phyloP scores from a whole-genome alignment of 2,113 vertebrate species.

The Callipepla squamata region DNA sequence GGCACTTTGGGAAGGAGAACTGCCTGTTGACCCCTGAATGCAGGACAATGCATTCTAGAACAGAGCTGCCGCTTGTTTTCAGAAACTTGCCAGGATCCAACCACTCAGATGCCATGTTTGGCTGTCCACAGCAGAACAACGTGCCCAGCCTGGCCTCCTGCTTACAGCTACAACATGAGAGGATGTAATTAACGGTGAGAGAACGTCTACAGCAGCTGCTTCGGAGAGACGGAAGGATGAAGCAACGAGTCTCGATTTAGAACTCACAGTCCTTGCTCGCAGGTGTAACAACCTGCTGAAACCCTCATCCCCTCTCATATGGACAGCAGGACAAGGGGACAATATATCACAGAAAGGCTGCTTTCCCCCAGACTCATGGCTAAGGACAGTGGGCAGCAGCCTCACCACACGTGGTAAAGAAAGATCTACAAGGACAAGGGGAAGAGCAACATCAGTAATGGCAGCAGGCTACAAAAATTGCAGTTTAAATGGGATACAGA shows the following conservation, averaged over 20 bases:
- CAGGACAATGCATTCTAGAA: not conserved
- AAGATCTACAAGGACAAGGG: conserved; percentile 12
- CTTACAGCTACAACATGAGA: not conserved
- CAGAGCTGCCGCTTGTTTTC: not conserved
- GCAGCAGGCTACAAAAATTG: not conserved
- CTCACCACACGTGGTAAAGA: not conserved
- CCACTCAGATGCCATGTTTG: fast-evolving
- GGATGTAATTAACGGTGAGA: conserved; percentile 58
- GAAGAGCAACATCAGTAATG: not conserved
- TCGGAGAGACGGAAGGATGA: not conserved
- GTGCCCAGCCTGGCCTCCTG: not conserved
- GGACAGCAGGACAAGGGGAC: fast-evolving
- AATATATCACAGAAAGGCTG: fast-evolving
- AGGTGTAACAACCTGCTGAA: not conserved
- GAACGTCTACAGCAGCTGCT: conserved; percentile 15
- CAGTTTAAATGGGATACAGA: not conserved
- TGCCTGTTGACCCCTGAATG: not conserved
- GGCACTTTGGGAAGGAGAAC: fast-evolving
- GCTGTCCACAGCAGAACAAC: not conserved
- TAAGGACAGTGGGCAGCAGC: not conserved
- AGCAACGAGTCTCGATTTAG: not conserved
- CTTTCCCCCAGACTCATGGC: not conserved
- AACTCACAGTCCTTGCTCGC: not conserved
- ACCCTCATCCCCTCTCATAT: not conserved
- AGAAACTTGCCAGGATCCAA: not conserved